Percentiles rank a stretch among this genome's conserved stretches.
Evolutionary conservation across 2,797 vertebrate genomes (phyloP).

Genomic region (Notolepis coatsorum): DNA sequence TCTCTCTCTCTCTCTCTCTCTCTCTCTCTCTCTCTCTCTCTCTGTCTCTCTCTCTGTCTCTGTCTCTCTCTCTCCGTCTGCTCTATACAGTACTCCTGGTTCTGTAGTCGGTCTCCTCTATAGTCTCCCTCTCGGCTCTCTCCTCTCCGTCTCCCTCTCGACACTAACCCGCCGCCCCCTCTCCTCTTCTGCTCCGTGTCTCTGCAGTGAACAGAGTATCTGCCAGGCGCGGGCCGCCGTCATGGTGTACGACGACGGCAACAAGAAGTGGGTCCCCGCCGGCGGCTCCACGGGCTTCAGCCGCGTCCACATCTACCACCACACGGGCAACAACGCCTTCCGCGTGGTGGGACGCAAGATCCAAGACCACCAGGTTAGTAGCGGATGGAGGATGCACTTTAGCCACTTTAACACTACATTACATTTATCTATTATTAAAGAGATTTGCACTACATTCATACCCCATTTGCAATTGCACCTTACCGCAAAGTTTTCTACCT

Average conservation of each 20-base stretch:
- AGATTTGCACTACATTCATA: too few relatives aligned
- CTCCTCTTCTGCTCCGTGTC: not conserved
- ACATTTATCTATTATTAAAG: too few relatives aligned
- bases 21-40: not conserved
- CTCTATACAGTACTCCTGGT: not conserved
- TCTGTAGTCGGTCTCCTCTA: not conserved
- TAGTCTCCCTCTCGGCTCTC: not conserved
- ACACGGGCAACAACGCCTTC: constrained; percentile 98
- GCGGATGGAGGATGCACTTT: too few relatives aligned
- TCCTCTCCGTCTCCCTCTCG: constrained; percentile 13
- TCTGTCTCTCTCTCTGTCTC: not conserved
- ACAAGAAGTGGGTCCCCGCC: constrained; percentile 99
- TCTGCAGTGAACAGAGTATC: constrained; percentile 96
- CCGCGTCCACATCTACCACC: constrained; percentile 98
- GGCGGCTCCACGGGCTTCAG: constrained; percentile 97
- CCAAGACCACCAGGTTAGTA: constrained; percentile 96
- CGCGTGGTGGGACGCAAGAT: constrained; percentile 98
- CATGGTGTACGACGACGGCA: constrained; percentile 99
- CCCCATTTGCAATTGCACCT: too few relatives aligned
- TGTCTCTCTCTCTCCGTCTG: not conserved
- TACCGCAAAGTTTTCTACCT: too few relatives aligned
- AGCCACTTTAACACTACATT: too few relatives aligned
- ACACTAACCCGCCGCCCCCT: not conserved
- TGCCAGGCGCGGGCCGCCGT: constrained; percentile 98
- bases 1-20: not conserved